Evolutionary conservation across 2,888 invertebrate species (phyloP).

Genomic region (Trichogramma dendrolimi): DNA sequence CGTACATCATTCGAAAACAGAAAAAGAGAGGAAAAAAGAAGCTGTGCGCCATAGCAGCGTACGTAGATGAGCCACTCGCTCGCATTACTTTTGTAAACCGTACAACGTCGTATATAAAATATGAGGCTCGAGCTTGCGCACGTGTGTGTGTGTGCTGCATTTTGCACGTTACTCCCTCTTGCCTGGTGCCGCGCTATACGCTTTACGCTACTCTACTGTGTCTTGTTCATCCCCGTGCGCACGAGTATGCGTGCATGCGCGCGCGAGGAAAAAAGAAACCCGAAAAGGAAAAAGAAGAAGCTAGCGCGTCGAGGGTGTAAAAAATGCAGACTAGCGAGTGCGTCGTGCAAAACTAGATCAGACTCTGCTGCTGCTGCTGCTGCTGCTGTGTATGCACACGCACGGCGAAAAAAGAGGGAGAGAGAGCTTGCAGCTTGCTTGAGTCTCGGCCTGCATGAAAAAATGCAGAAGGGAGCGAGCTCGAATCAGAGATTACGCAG

Average conservation of each 20-base stretch:
- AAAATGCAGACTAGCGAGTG: too few species aligned
- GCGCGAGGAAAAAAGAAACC: slow-evolving; percentile 6
- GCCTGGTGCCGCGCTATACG: not conserved
- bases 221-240: not conserved
- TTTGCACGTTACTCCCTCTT: slow-evolving; percentile 1
- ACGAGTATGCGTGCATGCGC: not conserved
- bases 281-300: not conserved
- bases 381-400: too few species aligned
- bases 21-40: not conserved
- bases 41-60: too few species aligned
- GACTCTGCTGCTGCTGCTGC: too few species aligned
- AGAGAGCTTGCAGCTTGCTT: too few species aligned
- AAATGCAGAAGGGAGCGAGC: too few species aligned
- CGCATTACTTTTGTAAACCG: slow-evolving; percentile 16
- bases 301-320: not conserved
- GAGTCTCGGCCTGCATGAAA: too few species aligned
- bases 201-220: not conserved
- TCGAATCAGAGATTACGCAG: too few species aligned
- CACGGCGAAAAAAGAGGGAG: too few species aligned
- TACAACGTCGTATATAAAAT: slow-evolving; percentile 17
- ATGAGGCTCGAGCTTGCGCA: not conserved
- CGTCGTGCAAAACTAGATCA: too few species aligned
- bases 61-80: not conserved
- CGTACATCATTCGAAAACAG: slow-evolving; percentile 20
- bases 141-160: not conserved